Evolutionary conservation across 1,140 invertebrate genomes (phyloP).

Genomic region (Pinna nobilis): DNA sequence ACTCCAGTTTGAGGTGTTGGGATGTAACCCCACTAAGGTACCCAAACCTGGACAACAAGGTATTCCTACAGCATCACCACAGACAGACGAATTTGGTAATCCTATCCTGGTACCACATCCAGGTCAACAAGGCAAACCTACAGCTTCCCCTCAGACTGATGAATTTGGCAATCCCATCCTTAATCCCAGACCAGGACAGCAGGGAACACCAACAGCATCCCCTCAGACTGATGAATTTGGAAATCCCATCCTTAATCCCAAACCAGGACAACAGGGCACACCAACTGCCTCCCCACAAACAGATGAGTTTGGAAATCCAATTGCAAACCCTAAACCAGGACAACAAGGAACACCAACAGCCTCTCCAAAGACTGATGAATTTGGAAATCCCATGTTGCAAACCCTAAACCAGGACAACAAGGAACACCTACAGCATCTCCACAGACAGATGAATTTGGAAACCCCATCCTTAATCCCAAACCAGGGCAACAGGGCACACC

Average conservation of each 20-base stretch:
- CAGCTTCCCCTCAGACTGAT: conserved; percentile 9
- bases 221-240: conserved; percentile 16
- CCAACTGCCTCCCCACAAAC: no score
- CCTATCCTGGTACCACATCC: conserved; percentile 14
- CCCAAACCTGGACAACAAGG: background rate
- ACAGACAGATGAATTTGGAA: background rate
- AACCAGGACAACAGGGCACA: background rate
- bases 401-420: conserved; percentile 13
- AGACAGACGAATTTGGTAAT: background rate
- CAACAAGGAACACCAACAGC: conserved; percentile 2
- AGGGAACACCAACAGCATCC: conserved; percentile 16
- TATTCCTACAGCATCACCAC: conserved; percentile 20
- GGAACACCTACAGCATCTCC: conserved; percentile 1
- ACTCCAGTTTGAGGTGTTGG: conserved; percentile 40
- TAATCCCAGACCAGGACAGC: background rate
- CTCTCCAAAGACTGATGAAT: background rate
- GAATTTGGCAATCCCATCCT: background rate
- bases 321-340: background rate
- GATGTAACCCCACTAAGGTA: conserved; percentile 38
- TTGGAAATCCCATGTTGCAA: conserved; percentile 10
- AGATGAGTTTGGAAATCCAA: background rate
- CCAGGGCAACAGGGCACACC: background rate
- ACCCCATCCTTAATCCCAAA: background rate
- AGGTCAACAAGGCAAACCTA: background rate
- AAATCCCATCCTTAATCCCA: conserved; percentile 1